Percentiles rank a stretch among this genome's conserved stretches.
Evolutionary conservation across 2,888 invertebrate genomes (phyloP).

Genomic region (Caenorhabditis afra): DNA sequence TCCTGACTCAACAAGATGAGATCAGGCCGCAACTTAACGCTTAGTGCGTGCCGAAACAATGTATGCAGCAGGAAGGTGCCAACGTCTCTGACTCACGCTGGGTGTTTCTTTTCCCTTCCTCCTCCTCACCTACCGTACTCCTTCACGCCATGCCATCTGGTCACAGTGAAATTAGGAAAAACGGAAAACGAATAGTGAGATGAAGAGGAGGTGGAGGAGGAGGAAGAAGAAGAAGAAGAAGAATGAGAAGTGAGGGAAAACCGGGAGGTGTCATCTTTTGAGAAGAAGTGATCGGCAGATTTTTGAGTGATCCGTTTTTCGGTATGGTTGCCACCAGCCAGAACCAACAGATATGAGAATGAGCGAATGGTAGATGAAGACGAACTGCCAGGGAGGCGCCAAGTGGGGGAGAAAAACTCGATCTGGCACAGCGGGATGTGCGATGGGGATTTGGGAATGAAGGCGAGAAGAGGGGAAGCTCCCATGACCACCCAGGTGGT

Average conservation of each 20-base stretch:
- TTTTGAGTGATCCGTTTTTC: constrained; percentile 20
- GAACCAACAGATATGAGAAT: not conserved
- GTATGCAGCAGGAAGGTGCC: too few relatives aligned
- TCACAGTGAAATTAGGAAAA: not conserved
- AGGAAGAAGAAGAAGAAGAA: constrained; percentile 11
- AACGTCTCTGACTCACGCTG: too few relatives aligned
- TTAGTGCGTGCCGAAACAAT: too few relatives aligned
- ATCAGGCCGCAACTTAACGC: too few relatives aligned
- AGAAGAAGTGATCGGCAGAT: constrained; percentile 8
- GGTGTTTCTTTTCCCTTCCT: too few relatives aligned
- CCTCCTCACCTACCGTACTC: not conserved
- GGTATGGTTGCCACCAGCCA: not conserved
- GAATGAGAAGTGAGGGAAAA: constrained; percentile 4
- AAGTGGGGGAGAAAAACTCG: not conserved
- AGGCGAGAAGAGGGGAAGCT: constrained; percentile 14
- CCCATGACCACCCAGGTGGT: constrained; percentile 44
- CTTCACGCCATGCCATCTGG: constrained; percentile 7
- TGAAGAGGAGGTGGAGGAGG: not conserved
- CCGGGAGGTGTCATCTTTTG: constrained; percentile 1
- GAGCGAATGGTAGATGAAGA: not conserved
- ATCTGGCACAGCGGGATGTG: too few relatives aligned
- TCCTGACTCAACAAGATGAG: too few relatives aligned
- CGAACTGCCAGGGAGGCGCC: not conserved
- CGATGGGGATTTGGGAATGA: too few relatives aligned
- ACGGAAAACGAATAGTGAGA: constrained; percentile 1